These are phyloP conservation scores for Bryconaethiops microstoma DNA, from an alignment of 2,797 vertebrate species.

Conservation along the genomic window DNA sequence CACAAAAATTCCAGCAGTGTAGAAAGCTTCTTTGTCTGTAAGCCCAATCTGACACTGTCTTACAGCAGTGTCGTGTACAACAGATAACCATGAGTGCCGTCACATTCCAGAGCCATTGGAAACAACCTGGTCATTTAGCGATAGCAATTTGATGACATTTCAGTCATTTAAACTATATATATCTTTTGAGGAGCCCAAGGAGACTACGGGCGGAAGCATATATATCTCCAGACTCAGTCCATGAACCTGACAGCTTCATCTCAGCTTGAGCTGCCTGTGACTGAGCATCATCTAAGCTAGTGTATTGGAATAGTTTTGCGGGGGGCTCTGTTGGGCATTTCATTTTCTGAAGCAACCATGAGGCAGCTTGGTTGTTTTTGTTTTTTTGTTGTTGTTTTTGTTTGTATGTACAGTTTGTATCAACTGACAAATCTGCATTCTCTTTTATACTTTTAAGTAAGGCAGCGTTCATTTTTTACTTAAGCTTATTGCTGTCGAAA, in stretches of 20 bases:
- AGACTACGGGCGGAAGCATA: not conserved
- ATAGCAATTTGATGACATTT: conserved; percentile 10
- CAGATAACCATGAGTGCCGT: conserved; percentile 2
- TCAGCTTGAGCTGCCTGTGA: conserved; percentile 23
- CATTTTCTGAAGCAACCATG: conserved; percentile 61
- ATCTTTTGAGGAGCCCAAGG: not conserved
- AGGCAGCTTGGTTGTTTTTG: conserved; percentile 49
- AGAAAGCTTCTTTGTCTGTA: not conserved
- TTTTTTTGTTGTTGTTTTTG: conserved; percentile 12
- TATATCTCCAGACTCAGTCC: not conserved
- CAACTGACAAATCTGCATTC: conserved; percentile 43
- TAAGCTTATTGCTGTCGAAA: conserved; percentile 72
- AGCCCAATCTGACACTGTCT: conserved; percentile 5
- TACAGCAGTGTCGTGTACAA: not conserved
- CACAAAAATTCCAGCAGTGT: conserved; percentile 8
- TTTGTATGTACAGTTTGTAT: conserved; percentile 51
- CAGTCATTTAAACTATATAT: not conserved
- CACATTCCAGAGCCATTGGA: conserved; percentile 40
- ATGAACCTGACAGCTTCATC: not conserved
- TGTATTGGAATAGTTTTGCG: not conserved
- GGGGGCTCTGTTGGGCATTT: conserved; percentile 48
- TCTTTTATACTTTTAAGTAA: conserved; percentile 71
- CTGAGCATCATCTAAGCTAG: not conserved
- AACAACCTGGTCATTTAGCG: conserved; percentile 7
- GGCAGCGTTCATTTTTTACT: conserved; percentile 79